Evolutionary conservation across 2,797 vertebrate genomes (phyloP).

Genomic region (Gila robusta): DNA sequence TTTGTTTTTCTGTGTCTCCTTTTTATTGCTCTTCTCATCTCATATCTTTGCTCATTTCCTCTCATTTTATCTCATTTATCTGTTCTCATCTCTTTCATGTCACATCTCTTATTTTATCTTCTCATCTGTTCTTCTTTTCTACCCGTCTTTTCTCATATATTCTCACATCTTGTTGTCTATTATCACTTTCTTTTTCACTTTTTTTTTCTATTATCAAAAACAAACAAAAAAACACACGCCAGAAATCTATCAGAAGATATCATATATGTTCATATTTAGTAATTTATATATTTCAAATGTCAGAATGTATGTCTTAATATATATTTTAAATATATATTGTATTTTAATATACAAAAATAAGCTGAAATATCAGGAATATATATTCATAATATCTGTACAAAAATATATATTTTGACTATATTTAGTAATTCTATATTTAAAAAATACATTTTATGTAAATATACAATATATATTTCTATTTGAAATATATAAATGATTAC

Average conservation of each 20-base stretch:
- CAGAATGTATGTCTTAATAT: neutral
- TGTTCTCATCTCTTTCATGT: neutral
- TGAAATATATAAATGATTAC: too few relatives aligned
- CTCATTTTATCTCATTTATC: neutral
- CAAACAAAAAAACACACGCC: too few relatives aligned
- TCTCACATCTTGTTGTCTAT: neutral
- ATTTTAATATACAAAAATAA: neutral
- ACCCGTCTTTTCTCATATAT: neutral
- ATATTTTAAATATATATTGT: neutral
- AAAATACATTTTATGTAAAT: neutral
- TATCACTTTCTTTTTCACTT: neutral
- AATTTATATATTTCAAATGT: neutral
- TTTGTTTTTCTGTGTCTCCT: neutral
- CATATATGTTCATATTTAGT: neutral
- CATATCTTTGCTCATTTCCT: neutral
- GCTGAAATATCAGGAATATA: neutral
- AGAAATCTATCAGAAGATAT: neutral
- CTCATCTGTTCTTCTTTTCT: neutral
- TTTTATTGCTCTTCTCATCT: neutral
- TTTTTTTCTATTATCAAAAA: too few relatives aligned
- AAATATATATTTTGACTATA: neutral
- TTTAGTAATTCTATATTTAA: neutral
- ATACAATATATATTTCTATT: neutral
- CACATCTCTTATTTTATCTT: neutral
- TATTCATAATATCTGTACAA: neutral